phyloP scores from a whole-genome alignment of 2,113 vertebrate genomes.

The Trogon melanurus region DNA sequence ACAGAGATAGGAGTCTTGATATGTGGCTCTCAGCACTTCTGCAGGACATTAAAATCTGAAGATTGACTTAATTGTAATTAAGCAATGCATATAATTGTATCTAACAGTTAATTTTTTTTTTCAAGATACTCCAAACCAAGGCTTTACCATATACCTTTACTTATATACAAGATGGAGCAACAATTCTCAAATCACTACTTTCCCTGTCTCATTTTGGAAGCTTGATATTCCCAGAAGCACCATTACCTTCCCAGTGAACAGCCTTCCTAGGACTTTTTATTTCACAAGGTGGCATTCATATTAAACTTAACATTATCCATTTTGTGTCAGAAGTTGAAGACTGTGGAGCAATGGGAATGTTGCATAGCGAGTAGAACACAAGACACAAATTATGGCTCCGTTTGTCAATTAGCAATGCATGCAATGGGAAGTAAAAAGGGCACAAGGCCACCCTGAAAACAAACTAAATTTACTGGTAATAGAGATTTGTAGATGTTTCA shows the following conservation, averaged over 20 bases:
- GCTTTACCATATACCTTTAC: background rate
- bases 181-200: background rate
- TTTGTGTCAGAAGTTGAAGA: background rate
- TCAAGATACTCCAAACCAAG: background rate
- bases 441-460: background rate
- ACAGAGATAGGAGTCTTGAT: background rate
- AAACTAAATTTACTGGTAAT: background rate
- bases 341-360: background rate
- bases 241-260: background rate
- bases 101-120: background rate
- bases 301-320: background rate
- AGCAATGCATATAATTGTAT: background rate
- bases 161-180: background rate
- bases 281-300: background rate
- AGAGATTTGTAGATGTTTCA: background rate
- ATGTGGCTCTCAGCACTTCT: background rate
- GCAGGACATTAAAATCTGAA: background rate
- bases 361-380: background rate
- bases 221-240: background rate
- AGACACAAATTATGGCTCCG: background rate
- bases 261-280: background rate
- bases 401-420: background rate
- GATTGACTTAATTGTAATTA: background rate
- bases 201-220: background rate
- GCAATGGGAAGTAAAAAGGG: background rate